Base-by-base conservation (phyloP, 2,888 invertebrate genomes). In the Argyresthia goedartella region DNA sequence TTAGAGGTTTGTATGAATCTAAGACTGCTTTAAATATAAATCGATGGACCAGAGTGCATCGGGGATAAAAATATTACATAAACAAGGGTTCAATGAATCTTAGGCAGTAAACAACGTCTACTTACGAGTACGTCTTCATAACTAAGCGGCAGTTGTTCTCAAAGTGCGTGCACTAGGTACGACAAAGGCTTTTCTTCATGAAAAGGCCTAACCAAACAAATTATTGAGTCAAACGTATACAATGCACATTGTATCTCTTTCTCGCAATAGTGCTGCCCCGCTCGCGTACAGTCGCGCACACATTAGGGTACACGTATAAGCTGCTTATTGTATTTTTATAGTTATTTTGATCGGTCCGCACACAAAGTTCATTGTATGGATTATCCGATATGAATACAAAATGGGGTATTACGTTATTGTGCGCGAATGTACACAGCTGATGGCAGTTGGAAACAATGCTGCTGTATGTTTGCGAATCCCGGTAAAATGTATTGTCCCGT, bases 261-360 rank as follows among this genome's bases (percentile, higher is more conserved):
- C 35, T 50, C 41, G n/a, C 42, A 11, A 53, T 45, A 13, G 55
- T 41, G 44, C 4, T 35, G 46, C 49, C 42, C 59, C 60, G 36
- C 53, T 51, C 54, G 59, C 56, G 64, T 69, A 73, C 69, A 71
- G 56, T 71, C 73, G 62, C 68, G 62, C 69, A 69, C 74, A 69
- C 67, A 78, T 76, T 73, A 73, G 73, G 74, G 71, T 76, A 81
- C 81, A 81, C 66, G 76, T 66, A 71, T 81, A 82, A 81, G 81
- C 82, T 76, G 75, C 81, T 82, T 80, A 84, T 82, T 84, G 82
- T 85, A 81, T 79, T 82, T 85, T 85, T 84, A 84, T 84, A 82
- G 82, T 82, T 85, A 85, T 85, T 85, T 82, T 82, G 82, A 84
- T 85, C 77, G 79, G 65, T 62, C 60, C 61, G 67, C 72, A 77